A percentile compares a stretch with the other conserved stretches of the same genome.
Conservation (phyloP, 2,113 vertebrate genomes). For the Calidris pygmaea region DNA sequence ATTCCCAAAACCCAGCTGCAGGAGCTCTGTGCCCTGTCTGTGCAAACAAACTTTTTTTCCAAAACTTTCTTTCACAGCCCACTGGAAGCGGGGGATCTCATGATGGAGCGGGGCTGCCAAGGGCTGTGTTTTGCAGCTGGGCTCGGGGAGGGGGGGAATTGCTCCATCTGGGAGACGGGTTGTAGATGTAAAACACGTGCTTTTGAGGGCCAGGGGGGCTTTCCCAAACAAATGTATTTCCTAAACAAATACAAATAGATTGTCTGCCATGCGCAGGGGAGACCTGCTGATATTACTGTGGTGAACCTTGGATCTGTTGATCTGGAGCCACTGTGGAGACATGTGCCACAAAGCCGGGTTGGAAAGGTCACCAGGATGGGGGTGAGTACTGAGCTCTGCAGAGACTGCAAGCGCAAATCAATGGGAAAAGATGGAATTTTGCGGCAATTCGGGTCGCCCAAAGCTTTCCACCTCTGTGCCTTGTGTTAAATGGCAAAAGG, state of each 20-base stretch:
- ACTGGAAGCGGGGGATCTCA: neutral
- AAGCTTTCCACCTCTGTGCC: neutral
- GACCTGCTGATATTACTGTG: neutral
- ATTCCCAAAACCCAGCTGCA: neutral
- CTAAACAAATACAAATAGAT: neutral
- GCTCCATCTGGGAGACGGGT: neutral
- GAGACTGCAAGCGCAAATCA: neutral
- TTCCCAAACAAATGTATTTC: neutral
- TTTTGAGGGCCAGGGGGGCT: neutral
- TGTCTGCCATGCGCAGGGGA: neutral
- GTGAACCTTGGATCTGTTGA: neutral
- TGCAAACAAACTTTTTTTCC: neutral
- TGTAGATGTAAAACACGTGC: neutral
- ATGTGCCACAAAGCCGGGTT: neutral
- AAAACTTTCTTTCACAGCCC: neutral
- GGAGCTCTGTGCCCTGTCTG: neutral
- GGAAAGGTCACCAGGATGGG: neutral
- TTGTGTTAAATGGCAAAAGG: neutral
- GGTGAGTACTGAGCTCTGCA: accelerated
- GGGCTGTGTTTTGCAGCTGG: neutral
- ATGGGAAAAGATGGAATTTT: neutral
- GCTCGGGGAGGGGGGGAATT: neutral
- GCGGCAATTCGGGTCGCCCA: too few species aligned
- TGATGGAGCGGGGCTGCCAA: constrained; percentile 30
- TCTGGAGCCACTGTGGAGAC: neutral